phyloP scores from a whole-genome alignment of 2,888 invertebrate genomes.

The Empis stercorea region DNA sequence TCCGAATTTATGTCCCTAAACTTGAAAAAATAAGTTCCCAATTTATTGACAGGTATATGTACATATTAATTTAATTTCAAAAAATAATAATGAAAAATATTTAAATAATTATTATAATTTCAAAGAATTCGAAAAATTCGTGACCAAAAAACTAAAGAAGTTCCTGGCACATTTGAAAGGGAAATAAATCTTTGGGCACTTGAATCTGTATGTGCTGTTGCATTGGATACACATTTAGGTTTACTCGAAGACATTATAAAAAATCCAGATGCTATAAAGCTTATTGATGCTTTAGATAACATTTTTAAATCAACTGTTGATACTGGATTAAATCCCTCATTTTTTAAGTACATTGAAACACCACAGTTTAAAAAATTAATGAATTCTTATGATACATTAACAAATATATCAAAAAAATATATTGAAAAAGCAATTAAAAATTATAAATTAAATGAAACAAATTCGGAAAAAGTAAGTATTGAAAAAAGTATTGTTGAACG shows the following conservation, averaged over 20 bases:
- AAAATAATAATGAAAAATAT: neutral
- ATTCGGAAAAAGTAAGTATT: constrained; percentile 23
- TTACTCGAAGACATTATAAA: constrained; percentile 17
- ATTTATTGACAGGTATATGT: constrained; percentile 21
- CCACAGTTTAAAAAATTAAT: constrained; percentile 15
- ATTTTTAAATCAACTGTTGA: constrained; percentile 11
- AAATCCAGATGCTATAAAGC: constrained; percentile 4
- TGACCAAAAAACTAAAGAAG: constrained; percentile 24
- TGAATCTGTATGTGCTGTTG: constrained; percentile 39
- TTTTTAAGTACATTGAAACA: constrained; percentile 16
- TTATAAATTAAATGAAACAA: constrained; percentile 20
- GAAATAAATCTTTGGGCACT: constrained; percentile 44
- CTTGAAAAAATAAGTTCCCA: constrained; percentile 38
- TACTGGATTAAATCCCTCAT: constrained; percentile 15
- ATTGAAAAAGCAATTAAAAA: constrained; percentile 26
- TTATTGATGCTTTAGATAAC: constrained; percentile 6
- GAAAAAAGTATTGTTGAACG: constrained; percentile 49
- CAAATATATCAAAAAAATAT: constrained; percentile 24
- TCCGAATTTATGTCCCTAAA: constrained; percentile 38
- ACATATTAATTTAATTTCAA: neutral
- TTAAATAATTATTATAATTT: neutral
- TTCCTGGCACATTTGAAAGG: constrained; percentile 36
- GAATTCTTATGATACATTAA: constrained; percentile 16
- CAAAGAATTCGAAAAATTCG: constrained; percentile 27
- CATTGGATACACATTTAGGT: constrained; percentile 31